These are phyloP conservation scores for Xenotilapia flavipinnis DNA, from an alignment of 2,113 vertebrate genomes.

Conservation along the genomic window DNA sequence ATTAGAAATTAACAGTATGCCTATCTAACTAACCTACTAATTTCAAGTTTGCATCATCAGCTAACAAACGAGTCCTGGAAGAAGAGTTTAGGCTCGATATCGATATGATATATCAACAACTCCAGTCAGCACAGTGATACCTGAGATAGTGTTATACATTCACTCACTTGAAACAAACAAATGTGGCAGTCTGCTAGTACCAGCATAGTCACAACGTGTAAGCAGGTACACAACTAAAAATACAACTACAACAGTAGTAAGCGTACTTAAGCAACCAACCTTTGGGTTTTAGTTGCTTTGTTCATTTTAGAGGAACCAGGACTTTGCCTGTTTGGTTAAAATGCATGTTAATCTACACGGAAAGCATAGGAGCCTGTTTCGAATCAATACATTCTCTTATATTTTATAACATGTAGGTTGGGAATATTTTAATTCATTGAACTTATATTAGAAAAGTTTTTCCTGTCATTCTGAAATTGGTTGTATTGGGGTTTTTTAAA, in stretches of 20 bases:
- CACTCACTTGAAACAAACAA: neutral
- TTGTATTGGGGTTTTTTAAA: rapidly evolving
- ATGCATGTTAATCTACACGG: neutral
- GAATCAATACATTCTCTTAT: neutral
- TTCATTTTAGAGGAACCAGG: neutral
- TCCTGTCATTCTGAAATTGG: neutral
- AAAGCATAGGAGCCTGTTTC: neutral
- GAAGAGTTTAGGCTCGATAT: neutral
- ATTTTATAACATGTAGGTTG: neutral
- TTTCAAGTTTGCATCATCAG: neutral
- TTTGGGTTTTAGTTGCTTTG: neutral
- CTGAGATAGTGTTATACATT: neutral
- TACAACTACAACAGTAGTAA: neutral
- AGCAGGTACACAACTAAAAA: neutral
- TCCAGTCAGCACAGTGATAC: neutral
- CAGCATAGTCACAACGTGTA: neutral
- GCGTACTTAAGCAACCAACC: neutral
- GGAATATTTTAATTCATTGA: neutral
- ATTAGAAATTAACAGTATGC: neutral
- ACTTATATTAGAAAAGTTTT: neutral
- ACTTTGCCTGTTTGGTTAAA: neutral
- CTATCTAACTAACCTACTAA: neutral
- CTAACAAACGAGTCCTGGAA: neutral
- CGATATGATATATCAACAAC: neutral
- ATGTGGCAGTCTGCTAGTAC: neutral